Base-by-base conservation (phyloP, 2,797 vertebrate genomes). In the Cyclopterus lumpus region DNA sequence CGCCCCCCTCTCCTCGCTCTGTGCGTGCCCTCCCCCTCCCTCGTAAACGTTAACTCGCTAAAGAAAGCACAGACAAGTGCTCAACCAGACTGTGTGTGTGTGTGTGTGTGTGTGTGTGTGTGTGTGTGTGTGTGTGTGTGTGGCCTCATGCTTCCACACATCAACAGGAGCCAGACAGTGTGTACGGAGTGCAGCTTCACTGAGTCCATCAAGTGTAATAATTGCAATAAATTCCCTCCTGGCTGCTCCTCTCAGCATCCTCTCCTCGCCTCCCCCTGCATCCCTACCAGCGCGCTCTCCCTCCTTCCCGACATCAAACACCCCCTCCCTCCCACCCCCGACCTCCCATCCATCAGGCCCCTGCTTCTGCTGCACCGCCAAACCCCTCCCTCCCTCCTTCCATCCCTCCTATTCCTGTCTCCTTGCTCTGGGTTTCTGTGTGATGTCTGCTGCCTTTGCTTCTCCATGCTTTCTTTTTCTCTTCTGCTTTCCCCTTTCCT, bases 171-270 rank as follows among this genome's bases (percentile, higher is more conserved):
- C 26, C 26, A 28, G 26, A 28, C 26, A 28, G 26, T 87, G 86
- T 87, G 81, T 84, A 86, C 87, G 81, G 73, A 86, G 86, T 91
- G 90, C 83, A 89, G 87, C 90, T 87, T 91, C 89, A 89, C 48
- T 91, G 92, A 90, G 86, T 93, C 92, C 89, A 93, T 93, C 91
- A 90, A 93, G 80, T 91, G 84, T 90, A 93, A 94, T 93, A 91
- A 93, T 92, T 89, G 89, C 84, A 88, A 88, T 92, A 91, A 90
- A 93, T 91, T 90, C 88, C 86, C 86, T 90, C 86, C 84, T 84
- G 87, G 88, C 86, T 92, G 87, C 88, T 88, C 89, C 83, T 88
- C 88, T 87, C 83, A 86, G 81, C 85, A 86, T 87, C 81, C 73
- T 87, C 82, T 82, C 67, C 73, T 89, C 73, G 11, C 49, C 51